Evolutionary conservation across 2,888 invertebrate genomes (phyloP).

Genomic region (Apamea crenata): DNA sequence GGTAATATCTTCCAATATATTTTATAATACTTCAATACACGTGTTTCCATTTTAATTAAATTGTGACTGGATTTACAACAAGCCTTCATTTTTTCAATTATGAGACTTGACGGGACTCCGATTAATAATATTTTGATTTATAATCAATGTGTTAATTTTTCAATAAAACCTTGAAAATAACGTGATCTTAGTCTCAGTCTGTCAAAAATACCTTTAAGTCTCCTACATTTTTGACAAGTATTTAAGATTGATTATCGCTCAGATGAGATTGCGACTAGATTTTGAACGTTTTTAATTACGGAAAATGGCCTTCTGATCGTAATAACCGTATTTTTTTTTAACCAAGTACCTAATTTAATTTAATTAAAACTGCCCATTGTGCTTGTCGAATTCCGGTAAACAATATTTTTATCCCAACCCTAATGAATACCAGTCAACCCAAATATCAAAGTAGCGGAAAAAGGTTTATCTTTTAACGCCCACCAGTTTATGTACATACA

Average conservation of each 20-base stretch:
- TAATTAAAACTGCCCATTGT: neutral
- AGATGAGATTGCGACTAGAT: too few species aligned
- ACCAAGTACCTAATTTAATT: neutral
- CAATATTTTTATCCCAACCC: neutral
- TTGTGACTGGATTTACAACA: constrained; percentile 4
- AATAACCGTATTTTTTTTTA: neutral
- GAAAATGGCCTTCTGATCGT: too few species aligned
- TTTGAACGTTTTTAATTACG: too few species aligned
- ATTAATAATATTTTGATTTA: neutral
- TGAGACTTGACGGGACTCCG: neutral
- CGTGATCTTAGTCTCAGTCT: too few species aligned
- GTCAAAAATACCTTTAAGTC: too few species aligned
- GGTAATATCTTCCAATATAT: neutral
- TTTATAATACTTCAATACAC: neutral
- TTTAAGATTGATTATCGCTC: too few species aligned
- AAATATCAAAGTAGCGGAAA: constrained; percentile 19
- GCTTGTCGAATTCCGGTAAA: neutral
- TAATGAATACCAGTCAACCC: neutral
- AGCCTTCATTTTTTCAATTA: neutral
- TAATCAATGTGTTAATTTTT: neutral
- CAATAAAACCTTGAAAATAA: too few species aligned
- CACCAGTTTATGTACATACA: constrained; percentile 5
- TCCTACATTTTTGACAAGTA: too few species aligned
- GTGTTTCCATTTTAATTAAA: constrained; percentile 10
- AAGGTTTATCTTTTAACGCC: constrained; percentile 25